phyloP scores from a whole-genome alignment of 2,888 invertebrate species.

The Polymixis flavicincta region DNA sequence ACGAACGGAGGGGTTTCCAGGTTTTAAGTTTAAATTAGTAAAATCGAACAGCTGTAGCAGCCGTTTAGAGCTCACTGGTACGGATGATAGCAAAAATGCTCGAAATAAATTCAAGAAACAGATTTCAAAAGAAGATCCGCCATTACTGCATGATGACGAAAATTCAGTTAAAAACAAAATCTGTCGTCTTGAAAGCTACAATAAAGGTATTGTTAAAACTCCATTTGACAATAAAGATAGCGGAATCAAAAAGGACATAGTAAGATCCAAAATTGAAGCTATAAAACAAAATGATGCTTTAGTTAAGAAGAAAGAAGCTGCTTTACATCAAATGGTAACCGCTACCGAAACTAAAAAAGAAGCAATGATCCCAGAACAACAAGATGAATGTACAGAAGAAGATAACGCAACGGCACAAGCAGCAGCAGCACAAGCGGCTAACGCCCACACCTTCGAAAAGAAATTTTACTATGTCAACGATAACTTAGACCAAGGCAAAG shows the following conservation, averaged over 20 bases:
- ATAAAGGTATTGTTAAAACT: slow-evolving; percentile 85
- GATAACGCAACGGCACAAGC: slow-evolving; percentile 65
- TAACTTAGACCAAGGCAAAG: slow-evolving; percentile 90
- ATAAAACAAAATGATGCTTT: slow-evolving; percentile 62
- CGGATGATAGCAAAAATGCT: slow-evolving; percentile 89
- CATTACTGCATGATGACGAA: slow-evolving; percentile 84
- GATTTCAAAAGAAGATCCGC: slow-evolving; percentile 84
- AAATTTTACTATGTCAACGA: slow-evolving; percentile 92
- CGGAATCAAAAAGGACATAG: slow-evolving; percentile 74
- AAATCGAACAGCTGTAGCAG: slow-evolving; percentile 97
- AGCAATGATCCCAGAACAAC: slow-evolving; percentile 62
- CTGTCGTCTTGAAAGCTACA: slow-evolving; percentile 88
- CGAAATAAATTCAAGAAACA: slow-evolving; percentile 85
- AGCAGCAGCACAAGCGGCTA: slow-evolving; percentile 74
- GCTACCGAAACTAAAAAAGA: slow-evolving; percentile 65
- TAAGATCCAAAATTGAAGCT: slow-evolving; percentile 69
- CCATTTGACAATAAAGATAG: slow-evolving; percentile 84
- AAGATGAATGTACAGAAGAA: slow-evolving; percentile 68
- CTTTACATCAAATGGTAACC: slow-evolving; percentile 63
- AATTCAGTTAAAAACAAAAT: slow-evolving; percentile 90
- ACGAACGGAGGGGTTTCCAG: slow-evolving; percentile 88
- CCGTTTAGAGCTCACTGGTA: slow-evolving; percentile 94
- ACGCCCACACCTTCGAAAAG: slow-evolving; percentile 87
- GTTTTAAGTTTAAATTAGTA: slow-evolving; percentile 95
- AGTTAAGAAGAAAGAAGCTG: slow-evolving; percentile 62